These are phyloP conservation scores for Papilio gigon DNA, from an alignment of 2,888 invertebrate genomes.

Conservation along the genomic window DNA sequence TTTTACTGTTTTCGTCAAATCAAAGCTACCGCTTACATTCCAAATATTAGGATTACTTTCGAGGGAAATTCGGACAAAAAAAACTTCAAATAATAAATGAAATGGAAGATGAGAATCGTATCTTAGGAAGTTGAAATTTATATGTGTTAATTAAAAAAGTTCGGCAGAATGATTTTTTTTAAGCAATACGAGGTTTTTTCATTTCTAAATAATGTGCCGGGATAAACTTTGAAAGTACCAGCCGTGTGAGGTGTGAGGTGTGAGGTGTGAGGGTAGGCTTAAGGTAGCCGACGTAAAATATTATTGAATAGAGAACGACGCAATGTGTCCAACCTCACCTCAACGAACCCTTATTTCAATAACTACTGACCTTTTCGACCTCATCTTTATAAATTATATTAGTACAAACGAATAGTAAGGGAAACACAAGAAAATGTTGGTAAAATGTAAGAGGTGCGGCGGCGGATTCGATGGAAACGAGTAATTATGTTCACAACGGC, in stretches of 20 bases:
- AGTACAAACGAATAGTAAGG: background rate
- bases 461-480: too few species aligned
- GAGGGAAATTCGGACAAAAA: background rate
- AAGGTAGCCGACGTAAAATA: slow-evolving; percentile 1
- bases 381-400: slow-evolving; percentile 22
- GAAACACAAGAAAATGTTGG: background rate
- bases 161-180: background rate
- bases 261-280: background rate
- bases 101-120: too few species aligned
- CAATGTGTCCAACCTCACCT: slow-evolving; percentile 1
- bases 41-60: background rate
- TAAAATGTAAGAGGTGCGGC: background rate
- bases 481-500: too few species aligned
- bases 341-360: slow-evolving; percentile 25
- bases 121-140: too few species aligned
- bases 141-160: background rate
- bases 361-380: slow-evolving; percentile 19
- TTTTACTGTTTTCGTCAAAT: background rate
- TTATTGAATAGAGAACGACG: slow-evolving; percentile 4
- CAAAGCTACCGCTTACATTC: background rate
- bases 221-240: background rate
- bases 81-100: background rate
- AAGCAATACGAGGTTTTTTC: background rate
- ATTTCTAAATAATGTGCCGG: background rate
- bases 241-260: too few species aligned